Evolutionary conservation across 2,888 invertebrate genomes (phyloP).

Genomic region (Chrysolina oricalcia): DNA sequence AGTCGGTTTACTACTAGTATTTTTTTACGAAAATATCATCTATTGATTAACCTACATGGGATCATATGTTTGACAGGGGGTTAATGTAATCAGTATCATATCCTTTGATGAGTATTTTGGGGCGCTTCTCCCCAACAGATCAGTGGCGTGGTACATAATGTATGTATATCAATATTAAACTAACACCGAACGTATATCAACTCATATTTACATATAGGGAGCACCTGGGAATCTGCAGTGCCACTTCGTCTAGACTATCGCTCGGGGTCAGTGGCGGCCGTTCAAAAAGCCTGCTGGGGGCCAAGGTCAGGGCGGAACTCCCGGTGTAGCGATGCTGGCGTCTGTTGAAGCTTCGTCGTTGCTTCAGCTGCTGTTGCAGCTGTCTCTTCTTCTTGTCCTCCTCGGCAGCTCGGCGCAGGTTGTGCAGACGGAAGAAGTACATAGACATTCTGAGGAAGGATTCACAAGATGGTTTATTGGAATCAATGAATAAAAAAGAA

Average conservation of each 20-base stretch:
- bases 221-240: constrained; percentile 94
- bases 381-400: constrained; percentile 79
- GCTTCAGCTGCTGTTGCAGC: constrained; percentile 64
- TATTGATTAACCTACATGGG: no score
- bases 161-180: constrained; percentile 18
- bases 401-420: constrained; percentile 89
- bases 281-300: constrained; percentile 89
- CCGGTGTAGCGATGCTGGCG: constrained; percentile 72
- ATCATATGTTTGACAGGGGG: no score
- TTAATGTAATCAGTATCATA: no score
- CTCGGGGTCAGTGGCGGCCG: constrained; percentile 87
- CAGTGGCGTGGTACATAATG: no score
- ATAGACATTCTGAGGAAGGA: constrained; percentile 84
- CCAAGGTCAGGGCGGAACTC: constrained; percentile 79
- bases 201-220: constrained; percentile 61
- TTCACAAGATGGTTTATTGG: background rate
- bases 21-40: no score
- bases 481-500: background rate
- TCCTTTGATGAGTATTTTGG: no score
- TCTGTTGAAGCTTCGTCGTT: constrained; percentile 61
- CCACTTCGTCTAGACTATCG: constrained; percentile 93
- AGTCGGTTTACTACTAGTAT: no score
- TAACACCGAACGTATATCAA: constrained; percentile 47
- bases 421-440: constrained; percentile 96
- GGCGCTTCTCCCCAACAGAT: no score